These are phyloP conservation scores for Phalangium opilio DNA, from an alignment of 2,888 invertebrate species.

Conservation along the genomic window DNA sequence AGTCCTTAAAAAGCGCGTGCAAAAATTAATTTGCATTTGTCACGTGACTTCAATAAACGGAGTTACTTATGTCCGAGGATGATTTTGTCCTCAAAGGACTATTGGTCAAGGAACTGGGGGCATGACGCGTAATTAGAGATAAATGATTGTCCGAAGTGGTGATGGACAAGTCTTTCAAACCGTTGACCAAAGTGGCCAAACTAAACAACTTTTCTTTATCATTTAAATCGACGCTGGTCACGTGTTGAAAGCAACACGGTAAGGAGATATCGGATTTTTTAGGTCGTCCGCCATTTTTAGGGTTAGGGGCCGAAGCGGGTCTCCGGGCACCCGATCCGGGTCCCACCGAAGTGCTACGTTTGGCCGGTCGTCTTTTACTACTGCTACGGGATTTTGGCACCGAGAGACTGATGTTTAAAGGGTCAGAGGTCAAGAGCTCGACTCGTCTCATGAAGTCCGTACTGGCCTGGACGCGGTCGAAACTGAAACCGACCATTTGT, in stretches of 20 bases:
- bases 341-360: too few species aligned
- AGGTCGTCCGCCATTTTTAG: constrained; percentile 38
- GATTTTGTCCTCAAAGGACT: too few species aligned
- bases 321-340: too few species aligned
- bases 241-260: constrained; percentile 67
- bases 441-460: constrained; percentile 51
- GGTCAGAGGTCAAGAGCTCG: constrained; percentile 51
- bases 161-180: too few species aligned
- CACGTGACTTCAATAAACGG: too few species aligned
- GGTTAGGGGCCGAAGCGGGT: constrained; percentile 8
- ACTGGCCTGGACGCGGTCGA: constrained; percentile 56
- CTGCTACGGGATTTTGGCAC: constrained; percentile 38
- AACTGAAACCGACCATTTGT: constrained; percentile 58
- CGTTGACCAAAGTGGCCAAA: constrained; percentile 27
- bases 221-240: constrained; percentile 53
- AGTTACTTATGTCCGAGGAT: too few species aligned
- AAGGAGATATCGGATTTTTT: constrained; percentile 63
- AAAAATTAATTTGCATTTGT: too few species aligned
- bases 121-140: too few species aligned
- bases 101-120: too few species aligned
- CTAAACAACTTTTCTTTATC: constrained; percentile 49
- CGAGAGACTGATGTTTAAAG: constrained; percentile 58
- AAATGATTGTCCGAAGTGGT: too few species aligned
- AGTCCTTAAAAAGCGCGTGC: too few species aligned
- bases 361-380: constrained; percentile 12